phyloP scores from a whole-genome alignment of 2,113 vertebrate genomes.

The Dunckerocampus dactyliophorus region DNA sequence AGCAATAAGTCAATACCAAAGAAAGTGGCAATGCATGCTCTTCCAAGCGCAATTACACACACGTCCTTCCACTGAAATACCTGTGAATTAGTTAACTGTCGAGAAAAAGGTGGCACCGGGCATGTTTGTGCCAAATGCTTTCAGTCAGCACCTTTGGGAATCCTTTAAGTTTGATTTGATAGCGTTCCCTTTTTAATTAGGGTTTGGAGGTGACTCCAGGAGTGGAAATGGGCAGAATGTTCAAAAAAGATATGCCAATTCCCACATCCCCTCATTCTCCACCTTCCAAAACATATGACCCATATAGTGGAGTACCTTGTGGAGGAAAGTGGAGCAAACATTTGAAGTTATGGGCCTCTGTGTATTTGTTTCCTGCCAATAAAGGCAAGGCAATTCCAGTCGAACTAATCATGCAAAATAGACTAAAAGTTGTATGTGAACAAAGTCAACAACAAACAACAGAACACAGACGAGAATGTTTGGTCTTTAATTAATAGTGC shows the following conservation, averaged over 20 bases:
- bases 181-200: slow-evolving; percentile 69
- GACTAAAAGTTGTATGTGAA: slow-evolving; percentile 52
- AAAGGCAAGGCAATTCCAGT: slow-evolving; percentile 50
- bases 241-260: slow-evolving; percentile 65
- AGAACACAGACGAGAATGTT: slow-evolving; percentile 54
- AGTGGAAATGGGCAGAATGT: slow-evolving; percentile 67
- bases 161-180: slow-evolving; percentile 71
- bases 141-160: slow-evolving; percentile 60
- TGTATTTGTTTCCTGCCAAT: slow-evolving; percentile 53
- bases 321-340: slow-evolving; percentile 69
- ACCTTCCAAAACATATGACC: slow-evolving; percentile 71
- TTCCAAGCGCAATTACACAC: slow-evolving; percentile 13
- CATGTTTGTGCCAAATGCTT: slow-evolving; percentile 60
- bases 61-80: slow-evolving; percentile 13
- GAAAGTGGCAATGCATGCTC: slow-evolving; percentile 35
- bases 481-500: slow-evolving; percentile 55
- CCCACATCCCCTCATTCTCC: slow-evolving; percentile 59
- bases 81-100: slow-evolving; percentile 32
- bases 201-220: slow-evolving; percentile 72
- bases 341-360: slow-evolving; percentile 67
- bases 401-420: slow-evolving; percentile 46
- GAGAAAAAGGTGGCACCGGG: slow-evolving; percentile 42
- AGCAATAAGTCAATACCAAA: slow-evolving; percentile 40
- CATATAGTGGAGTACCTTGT: slow-evolving; percentile 59
- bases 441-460: slow-evolving; percentile 66